Conservation (phyloP, 2,888 invertebrate species). For the Morpho deidamia region DNA sequence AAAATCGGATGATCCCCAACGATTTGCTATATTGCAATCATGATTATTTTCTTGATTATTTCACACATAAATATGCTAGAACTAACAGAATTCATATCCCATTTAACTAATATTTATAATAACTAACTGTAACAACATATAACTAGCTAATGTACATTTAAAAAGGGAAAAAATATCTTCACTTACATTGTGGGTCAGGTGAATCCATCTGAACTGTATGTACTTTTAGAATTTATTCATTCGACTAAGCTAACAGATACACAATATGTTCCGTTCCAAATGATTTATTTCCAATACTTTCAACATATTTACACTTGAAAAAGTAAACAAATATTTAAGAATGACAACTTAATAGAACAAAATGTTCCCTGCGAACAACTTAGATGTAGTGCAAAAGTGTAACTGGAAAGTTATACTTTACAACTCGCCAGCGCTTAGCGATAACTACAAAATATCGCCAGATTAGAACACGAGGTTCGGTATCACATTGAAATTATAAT, state of each 20-base stretch:
- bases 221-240: not conserved
- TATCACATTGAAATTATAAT: constrained; percentile 67
- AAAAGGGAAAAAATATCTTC: not conserved
- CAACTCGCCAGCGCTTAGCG: not conserved
- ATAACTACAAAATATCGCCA: constrained; percentile 25
- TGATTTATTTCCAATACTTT: constrained; percentile 1
- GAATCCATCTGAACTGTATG: constrained; percentile 25
- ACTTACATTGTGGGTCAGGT: constrained; percentile 27
- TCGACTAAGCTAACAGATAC: constrained; percentile 8
- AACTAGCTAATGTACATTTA: too few relatives aligned
- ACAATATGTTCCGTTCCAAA: constrained; percentile 9
- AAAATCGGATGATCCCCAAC: too few relatives aligned
- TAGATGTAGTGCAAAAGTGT: not conserved
- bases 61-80: too few relatives aligned
- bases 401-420: not conserved
- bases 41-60: too few relatives aligned
- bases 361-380: not conserved
- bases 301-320: not conserved
- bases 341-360: not conserved
- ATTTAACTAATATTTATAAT: not conserved
- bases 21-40: too few relatives aligned
- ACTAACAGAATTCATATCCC: not conserved
- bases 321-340: too few relatives aligned
- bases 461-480: constrained; percentile 38
- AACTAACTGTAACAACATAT: too few relatives aligned